Conservation (phyloP, 2,797 vertebrate species). For the Chloroceryle inda region DNA sequence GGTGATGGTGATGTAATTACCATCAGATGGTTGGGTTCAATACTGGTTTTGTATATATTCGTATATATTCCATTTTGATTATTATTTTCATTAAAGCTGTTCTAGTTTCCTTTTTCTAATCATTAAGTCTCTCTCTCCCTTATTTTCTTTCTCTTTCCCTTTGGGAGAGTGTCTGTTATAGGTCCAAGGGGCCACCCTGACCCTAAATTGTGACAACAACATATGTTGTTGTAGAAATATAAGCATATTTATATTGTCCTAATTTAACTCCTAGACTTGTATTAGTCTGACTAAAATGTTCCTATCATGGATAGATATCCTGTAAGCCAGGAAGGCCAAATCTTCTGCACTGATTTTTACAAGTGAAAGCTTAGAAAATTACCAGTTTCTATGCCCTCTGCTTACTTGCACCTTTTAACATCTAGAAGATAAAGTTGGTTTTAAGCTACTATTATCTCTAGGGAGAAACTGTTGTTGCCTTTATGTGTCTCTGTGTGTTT, state of each 20-base stretch:
- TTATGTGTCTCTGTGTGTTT: not conserved
- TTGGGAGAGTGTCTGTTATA: too few relatives aligned
- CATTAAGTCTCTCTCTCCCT: too few relatives aligned
- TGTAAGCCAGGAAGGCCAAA: not conserved
- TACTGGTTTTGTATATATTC: too few relatives aligned
- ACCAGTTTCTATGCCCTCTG: not conserved
- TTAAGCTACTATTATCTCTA: not conserved
- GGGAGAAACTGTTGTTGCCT: not conserved
- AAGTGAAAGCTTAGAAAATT: not conserved
- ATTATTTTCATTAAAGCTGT: too few relatives aligned
- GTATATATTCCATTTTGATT: too few relatives aligned
- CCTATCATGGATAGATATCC: rapidly evolving
- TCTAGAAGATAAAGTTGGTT: not conserved
- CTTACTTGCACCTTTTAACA: not conserved
- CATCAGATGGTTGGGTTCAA: too few relatives aligned
- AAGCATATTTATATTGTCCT: not conserved
- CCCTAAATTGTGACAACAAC: not conserved
- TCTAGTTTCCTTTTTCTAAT: too few relatives aligned
- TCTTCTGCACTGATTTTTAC: not conserved
- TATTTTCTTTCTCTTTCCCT: too few relatives aligned
- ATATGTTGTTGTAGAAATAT: not conserved
- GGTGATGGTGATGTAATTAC: too few relatives aligned
- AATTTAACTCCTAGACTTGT: not conserved
- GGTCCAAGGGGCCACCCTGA: too few relatives aligned
- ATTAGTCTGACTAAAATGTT: not conserved